Evolutionary conservation across 2,113 vertebrate genomes (phyloP), one percentile per base, ranked within the genome.

Genomic region (Megaleporinus macrocephalus): DNA sequence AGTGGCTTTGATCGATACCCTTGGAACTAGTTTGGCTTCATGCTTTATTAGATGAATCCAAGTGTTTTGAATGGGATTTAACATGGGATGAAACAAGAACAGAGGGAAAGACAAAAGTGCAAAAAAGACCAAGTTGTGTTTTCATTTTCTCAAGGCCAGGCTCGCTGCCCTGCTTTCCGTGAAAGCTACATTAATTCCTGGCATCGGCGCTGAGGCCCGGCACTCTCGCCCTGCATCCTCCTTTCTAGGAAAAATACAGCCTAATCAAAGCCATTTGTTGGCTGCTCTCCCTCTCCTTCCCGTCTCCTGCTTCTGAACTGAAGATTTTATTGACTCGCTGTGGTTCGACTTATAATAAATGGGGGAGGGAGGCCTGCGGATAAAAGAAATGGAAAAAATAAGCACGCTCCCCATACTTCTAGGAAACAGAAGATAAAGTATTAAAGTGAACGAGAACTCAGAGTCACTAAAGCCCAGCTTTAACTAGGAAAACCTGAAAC

Each of bases 191-290:
- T 87, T 86, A 85, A 91, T 91, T 90, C 83, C 90, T 90, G 91
- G 88, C 89, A 91, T 86, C 83, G 44, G 79, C 88, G 57, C 88
- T 81, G 89, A 90, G 88, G 90, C 90, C 86, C 93, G 90, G 71
- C 85, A 87, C 92, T 90, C 88, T 89, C 89, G 81, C 91, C 86
- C 89, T 88, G 87, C 91, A 89, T 92, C 90, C 92, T 90, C 84
- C 86, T 93, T 94, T 94, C 91, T 92, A 93, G 90, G 90, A 93
- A 94, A 89, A 93, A 89, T 87, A 90, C 90, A 73, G 29, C 73
- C 53, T 59, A 94, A 95, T 95, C 70, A 86, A 93, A 95, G 93
- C 86, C 88, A 92, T 92, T 91, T 84, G 89, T 87, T 84, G 89
- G 76, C 82, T 87, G 29, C 89, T 49, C 80, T 74, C 70, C 59